phyloP scores from a whole-genome alignment of 2,113 vertebrate species.

The Leucosticte australis region DNA sequence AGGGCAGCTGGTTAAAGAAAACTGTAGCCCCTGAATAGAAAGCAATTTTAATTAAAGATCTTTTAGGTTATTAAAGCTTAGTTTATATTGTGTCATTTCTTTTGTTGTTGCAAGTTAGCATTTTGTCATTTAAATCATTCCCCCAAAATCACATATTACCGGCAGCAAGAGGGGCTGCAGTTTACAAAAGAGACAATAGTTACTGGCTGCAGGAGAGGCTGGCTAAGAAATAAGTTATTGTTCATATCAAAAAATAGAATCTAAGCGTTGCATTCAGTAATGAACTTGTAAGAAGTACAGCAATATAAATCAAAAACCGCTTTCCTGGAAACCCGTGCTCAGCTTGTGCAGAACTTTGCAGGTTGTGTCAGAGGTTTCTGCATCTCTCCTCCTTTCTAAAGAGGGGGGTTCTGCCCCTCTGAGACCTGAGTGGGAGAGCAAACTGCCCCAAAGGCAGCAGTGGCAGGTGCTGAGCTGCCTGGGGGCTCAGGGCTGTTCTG shows the following conservation, averaged over 20 bases:
- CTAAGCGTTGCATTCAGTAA: not conserved
- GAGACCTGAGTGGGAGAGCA: not conserved
- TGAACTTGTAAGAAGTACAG: not conserved
- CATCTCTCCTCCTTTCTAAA: rapidly evolving
- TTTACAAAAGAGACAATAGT: slow-evolving; percentile 19
- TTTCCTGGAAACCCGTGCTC: not conserved
- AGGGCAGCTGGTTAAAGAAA: slow-evolving; percentile 53
- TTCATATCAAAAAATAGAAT: not conserved
- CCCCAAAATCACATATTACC: not conserved
- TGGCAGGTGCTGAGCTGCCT: not conserved
- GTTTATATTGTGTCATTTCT: slow-evolving; percentile 14
- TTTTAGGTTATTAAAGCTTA: slow-evolving; percentile 51
- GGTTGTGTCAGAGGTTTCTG: not conserved
- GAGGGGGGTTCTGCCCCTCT: not conserved
- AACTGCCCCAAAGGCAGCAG: not conserved
- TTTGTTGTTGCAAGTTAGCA: slow-evolving; percentile 35
- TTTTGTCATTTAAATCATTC: slow-evolving; percentile 38
- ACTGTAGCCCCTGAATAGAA: not conserved
- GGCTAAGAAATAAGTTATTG: slow-evolving; percentile 10
- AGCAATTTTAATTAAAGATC: slow-evolving; percentile 35
- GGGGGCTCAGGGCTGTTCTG: not conserved
- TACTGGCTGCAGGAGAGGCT: slow-evolving; percentile 33
- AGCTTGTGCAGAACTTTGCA: not conserved
- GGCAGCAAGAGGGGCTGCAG: slow-evolving; percentile 4
- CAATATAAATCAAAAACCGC: not conserved